These are phyloP conservation scores for Ceyx cyanopectus DNA, from an alignment of 2,113 vertebrate genomes.

Conservation along the genomic window DNA sequence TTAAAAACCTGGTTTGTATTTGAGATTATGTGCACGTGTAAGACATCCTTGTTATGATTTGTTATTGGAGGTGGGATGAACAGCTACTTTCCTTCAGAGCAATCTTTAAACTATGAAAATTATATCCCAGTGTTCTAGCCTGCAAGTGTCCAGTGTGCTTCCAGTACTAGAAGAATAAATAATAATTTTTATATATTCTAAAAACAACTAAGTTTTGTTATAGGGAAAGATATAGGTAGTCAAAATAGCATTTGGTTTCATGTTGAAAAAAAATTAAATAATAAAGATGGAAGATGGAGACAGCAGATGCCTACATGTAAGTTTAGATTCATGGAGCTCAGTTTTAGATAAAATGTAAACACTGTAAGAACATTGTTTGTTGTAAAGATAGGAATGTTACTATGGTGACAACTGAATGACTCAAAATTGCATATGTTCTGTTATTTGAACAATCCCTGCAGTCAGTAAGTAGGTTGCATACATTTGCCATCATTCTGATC, in stretches of 20 bases:
- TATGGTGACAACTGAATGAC: conserved; percentile 12
- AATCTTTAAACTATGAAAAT: not conserved
- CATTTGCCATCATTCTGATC: not conserved
- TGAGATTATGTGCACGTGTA: not conserved
- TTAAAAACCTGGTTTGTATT: not conserved
- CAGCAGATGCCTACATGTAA: not conserved
- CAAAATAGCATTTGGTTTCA: not conserved
- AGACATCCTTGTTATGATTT: not conserved
- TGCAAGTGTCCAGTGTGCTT: not conserved
- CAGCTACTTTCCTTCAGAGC: not conserved
- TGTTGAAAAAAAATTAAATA: not conserved
- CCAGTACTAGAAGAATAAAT: not conserved
- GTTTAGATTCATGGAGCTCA: not conserved
- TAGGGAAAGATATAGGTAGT: not conserved
- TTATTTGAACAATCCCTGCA: not conserved
- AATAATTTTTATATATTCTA: not conserved
- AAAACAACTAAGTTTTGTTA: not conserved
- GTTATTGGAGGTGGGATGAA: not conserved
- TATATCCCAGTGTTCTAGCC: not conserved
- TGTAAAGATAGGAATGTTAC: conserved; percentile 19
- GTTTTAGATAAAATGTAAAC: not conserved
- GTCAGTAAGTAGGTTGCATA: not conserved
- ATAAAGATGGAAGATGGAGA: not conserved
- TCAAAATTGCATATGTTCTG: not conserved
- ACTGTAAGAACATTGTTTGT: not conserved